phyloP scores from a whole-genome alignment of 30 jellyfish, hydroid and myxozoan genomes.

The Hydra vulgaris region DNA sequence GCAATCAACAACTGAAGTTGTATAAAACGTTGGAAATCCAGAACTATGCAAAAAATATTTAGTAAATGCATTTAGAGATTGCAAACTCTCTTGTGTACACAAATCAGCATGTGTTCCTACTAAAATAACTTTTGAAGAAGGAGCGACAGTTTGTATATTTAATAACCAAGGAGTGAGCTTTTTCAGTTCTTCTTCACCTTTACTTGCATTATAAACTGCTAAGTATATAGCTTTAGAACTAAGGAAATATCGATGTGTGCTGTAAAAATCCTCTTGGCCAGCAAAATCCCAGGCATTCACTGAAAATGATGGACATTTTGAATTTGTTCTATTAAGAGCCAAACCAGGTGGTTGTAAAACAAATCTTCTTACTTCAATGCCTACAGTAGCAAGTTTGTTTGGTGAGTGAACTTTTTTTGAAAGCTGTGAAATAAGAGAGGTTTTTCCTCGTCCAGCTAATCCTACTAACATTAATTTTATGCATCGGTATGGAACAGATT shows the following conservation, averaged over 20 bases:
- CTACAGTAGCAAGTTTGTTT: conserved; percentile 58
- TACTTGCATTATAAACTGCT: conserved; percentile 84
- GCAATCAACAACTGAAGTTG: conserved; percentile 61
- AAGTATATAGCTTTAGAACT: conserved; percentile 72
- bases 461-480: conserved; percentile 89
- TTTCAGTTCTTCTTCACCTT: conserved; percentile 60
- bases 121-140: conserved; percentile 59
- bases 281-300: conserved; percentile 90
- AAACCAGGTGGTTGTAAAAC: conserved; percentile 38
- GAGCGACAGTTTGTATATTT: conserved; percentile 86
- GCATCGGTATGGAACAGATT: conserved; percentile 67
- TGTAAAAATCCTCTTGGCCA: conserved; percentile 84
- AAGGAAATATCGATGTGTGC: conserved; percentile 81
- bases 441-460: conserved; percentile 73
- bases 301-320: conserved; percentile 30
- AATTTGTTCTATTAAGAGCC: conserved; percentile 12
- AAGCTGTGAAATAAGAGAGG: conserved; percentile 58
- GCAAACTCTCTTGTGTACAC: conserved; percentile 17
- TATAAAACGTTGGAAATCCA: conserved; percentile 67
- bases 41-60: conserved; percentile 47
- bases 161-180: conserved; percentile 86
- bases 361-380: conserved; percentile 70
- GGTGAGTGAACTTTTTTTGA: conserved; percentile 45
- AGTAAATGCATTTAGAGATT: conserved; percentile 11
- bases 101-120: conserved; percentile 93